Evolutionary conservation across 2,888 invertebrate species (phyloP), one percentile per base, ranked within the genome.

Genomic region (Dasypolia templi): DNA sequence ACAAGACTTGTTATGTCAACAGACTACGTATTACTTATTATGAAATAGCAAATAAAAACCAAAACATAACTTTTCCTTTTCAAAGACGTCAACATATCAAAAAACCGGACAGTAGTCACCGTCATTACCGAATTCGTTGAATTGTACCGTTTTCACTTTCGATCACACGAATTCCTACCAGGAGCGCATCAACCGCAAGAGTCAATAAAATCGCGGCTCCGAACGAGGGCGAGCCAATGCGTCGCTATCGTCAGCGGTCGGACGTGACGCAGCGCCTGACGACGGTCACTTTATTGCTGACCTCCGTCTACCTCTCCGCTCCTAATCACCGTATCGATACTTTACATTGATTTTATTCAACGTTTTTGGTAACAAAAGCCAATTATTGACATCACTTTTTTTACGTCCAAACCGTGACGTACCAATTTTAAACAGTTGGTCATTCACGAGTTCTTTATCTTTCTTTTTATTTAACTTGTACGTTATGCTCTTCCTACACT

Each of bases 271-370:
- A 90, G 93, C 92, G 89, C 80, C 92, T 95, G 96, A 96, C 95
- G 95, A 94, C 93, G 96, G 96, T 95, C 95, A 93, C 92, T 95
- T 95, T 96, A 96, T 96, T 96, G 96, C 96, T 96, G 96, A 96
- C 95, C 95, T 94, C 93, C 92, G 95, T 95, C 96, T 95, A 91
- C 90, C 87, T 88, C 91, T 95, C 91, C 88, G 88, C 91, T 93
- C 94, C 95, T 95, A 94, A 94, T 95, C 92, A 92, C 91, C 84
- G 80, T 87, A 86, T 91, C 91, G 92, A 92, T 93, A 91, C 87
- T 91, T 88, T 86, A 87, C 86, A 90, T 90, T 89, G 90, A 89
- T 91, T 90, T 89, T 82, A 83, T 88, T 91, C 85, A 88, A 87
- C 88, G 87, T 87, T 89, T 89, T 87, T 85, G 84, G 87, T 77